Evolutionary conservation across 1,140 invertebrate genomes (phyloP).

Genomic region (Homarus americanus): DNA sequence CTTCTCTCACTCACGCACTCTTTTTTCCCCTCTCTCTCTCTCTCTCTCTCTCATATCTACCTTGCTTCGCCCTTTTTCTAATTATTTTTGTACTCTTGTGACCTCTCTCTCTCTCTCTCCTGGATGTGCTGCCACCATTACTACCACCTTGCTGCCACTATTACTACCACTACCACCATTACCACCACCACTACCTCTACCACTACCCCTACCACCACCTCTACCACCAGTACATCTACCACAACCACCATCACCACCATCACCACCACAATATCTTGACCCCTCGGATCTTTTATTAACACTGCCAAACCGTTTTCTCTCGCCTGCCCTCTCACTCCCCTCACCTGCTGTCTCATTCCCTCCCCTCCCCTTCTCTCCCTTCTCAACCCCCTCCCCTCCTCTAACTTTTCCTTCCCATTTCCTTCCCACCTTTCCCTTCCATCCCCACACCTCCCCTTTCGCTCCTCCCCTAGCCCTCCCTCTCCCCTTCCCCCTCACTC

Average conservation of each 20-base stretch:
- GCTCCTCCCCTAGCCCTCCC: neutral
- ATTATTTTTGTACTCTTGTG: neutral
- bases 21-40: neutral
- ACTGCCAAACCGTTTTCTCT: neutral
- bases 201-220: too few relatives aligned
- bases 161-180: too few relatives aligned
- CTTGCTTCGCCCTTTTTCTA: neutral
- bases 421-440: neutral
- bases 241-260: too few relatives aligned
- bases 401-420: neutral
- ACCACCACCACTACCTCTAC: neutral
- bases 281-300: neutral
- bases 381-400: neutral
- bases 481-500: neutral
- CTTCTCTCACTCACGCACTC: neutral
- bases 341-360: neutral
- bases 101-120: neutral
- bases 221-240: too few relatives aligned
- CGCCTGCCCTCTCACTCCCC: neutral
- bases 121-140: neutral
- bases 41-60: neutral
- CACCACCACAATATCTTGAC: neutral
- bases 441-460: neutral
- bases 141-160: too few relatives aligned
- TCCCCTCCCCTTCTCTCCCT: neutral